Base-by-base conservation (phyloP, 2,113 vertebrate genomes). In the Tachysurus vachellii region DNA sequence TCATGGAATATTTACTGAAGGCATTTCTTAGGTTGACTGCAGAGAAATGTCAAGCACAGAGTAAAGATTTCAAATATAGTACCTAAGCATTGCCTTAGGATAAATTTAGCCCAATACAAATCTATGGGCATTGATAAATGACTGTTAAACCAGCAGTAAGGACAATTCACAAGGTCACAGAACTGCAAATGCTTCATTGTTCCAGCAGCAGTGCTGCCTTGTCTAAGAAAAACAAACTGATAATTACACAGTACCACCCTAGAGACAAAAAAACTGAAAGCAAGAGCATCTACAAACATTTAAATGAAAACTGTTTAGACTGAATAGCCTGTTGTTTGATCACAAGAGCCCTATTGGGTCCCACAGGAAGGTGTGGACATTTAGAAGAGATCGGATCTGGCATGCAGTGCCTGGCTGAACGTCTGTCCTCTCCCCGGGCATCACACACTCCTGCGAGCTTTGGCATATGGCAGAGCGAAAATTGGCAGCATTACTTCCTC, bases 401-500 rank as follows among this genome's bases (percentile, higher is more conserved):
- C 85, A 73, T 13, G 5, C 50, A 62, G n/a, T 0, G 53, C 66
- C 77, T 75, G 61, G 31, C 57, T 88, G 73, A 93, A 89, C 93
- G 94, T 91, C 93, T 94, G 94, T 90, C 91, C 83, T 91, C 92
- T 90, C 92, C 90, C 23, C 66, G 13, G 71, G 91, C 91, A 85
- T 31, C 91, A 77, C 83, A 70, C 85, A 0, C 62, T 89, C 80
- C 91, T 87, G 87, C 75, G 86, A 61, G 90, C 86, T 53, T 50
- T 89, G 92, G 91, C 94, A 95, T 94, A 95, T 94, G 93, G 93
- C 91, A 83, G 85, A 76, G 90, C 89, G 91, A 93, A 91, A 94
- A 93, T 93, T 97, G 96, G 95, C 96, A 96, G 68, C 17, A 82
- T 90, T 82, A 90, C 93, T 96, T 96, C 96, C 96, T 95, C 73